Evolutionary conservation across 2,113 vertebrate species (phyloP).

Genomic region (Platichthys flesus): DNA sequence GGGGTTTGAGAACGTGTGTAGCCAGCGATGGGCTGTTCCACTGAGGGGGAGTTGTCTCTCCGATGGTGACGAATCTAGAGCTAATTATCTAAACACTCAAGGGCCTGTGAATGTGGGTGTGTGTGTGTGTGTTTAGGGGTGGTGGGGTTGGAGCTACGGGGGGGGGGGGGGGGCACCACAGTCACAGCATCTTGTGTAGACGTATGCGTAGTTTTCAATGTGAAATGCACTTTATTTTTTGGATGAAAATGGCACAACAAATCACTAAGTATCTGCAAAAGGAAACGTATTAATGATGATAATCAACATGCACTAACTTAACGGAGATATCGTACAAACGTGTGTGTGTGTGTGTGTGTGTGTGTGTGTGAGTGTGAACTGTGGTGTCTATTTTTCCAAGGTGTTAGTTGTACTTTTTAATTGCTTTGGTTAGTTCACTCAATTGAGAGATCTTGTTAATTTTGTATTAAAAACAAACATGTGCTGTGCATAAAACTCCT

Average conservation of each 20-base stretch:
- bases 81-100: slow-evolving; percentile 76
- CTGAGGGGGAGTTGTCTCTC: slow-evolving; percentile 11
- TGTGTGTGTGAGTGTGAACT: slow-evolving; percentile 62
- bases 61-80: slow-evolving; percentile 63
- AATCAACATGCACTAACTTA: slow-evolving; percentile 87
- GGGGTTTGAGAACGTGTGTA: slow-evolving; percentile 24
- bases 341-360: slow-evolving; percentile 71
- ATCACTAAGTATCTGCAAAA: slow-evolving; percentile 87
- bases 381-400: slow-evolving; percentile 88
- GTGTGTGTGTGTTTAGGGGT: neutral
- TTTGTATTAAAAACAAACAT: slow-evolving; percentile 86
- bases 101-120: slow-evolving; percentile 64
- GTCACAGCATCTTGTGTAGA: slow-evolving; percentile 83
- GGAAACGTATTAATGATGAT: slow-evolving; percentile 81
- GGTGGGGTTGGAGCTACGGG: slow-evolving; percentile 19
- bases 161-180: slow-evolving; percentile 40
- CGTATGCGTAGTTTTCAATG: slow-evolving; percentile 82
- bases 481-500: slow-evolving; percentile 83
- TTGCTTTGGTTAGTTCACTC: slow-evolving; percentile 85
- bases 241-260: slow-evolving; percentile 83
- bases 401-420: slow-evolving; percentile 86
- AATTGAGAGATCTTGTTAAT: slow-evolving; percentile 84
- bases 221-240: slow-evolving; percentile 88
- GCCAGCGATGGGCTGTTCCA: slow-evolving; percentile 15
- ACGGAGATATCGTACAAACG: slow-evolving; percentile 79